phyloP scores from a whole-genome alignment of 2,113 vertebrate species.

The Tenebrosternarchus preto region DNA sequence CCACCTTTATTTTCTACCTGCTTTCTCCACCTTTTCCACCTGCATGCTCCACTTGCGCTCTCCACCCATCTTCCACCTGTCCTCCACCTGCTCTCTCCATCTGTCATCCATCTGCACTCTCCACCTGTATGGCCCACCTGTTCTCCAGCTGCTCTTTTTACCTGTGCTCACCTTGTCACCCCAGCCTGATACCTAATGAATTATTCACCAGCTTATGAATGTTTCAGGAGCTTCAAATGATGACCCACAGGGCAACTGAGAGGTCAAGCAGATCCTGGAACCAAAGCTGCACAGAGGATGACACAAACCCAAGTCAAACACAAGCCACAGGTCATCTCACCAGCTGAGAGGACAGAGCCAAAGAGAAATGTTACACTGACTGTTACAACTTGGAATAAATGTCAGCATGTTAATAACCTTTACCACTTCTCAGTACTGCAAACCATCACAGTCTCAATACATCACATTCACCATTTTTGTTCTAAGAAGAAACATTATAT shows the following conservation, averaged over 20 bases:
- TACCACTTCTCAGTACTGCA: not conserved
- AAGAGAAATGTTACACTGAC: conserved; percentile 39
- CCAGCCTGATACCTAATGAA: conserved; percentile 49
- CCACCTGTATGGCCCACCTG: not conserved
- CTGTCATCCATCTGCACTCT: no score
- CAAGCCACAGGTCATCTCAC: not conserved
- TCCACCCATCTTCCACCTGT: no score
- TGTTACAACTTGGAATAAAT: conserved; percentile 16
- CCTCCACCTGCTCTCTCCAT: not conserved
- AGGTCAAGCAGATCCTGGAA: conserved; percentile 38
- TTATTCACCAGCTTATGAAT: conserved; percentile 66
- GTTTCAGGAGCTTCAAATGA: conserved; percentile 61
- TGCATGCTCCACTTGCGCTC: no score
- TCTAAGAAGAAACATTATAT: no score
- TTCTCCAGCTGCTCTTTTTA: not conserved
- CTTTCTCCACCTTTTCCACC: no score
- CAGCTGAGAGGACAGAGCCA: no score
- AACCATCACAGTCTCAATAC: not conserved
- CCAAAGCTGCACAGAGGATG: not conserved
- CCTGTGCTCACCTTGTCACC: conserved; percentile 36
- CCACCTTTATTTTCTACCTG: not conserved
- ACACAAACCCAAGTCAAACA: conserved; percentile 9
- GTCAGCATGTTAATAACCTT: not conserved
- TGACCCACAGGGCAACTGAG: conserved; percentile 37
- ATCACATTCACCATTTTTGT: no score